Base-by-base conservation (phyloP, 1,140 invertebrate genomes). In the Magallana angulata region DNA sequence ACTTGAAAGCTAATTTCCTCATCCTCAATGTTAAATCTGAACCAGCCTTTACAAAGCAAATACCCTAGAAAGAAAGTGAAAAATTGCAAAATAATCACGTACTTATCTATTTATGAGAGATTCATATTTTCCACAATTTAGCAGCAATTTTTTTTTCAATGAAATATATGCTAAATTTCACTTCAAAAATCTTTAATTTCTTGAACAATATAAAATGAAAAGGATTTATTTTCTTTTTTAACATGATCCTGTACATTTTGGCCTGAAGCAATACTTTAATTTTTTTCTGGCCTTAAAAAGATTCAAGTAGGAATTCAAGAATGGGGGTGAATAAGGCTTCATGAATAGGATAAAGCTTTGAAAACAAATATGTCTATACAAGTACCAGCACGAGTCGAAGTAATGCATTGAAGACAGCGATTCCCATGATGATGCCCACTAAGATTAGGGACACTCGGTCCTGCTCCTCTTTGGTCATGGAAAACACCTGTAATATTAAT, bases 391-490 rank as follows among this genome's bases (percentile, higher is more conserved):
- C 92, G 90, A 97, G 97, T 89, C 96, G 96, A 7, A 96, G 94
- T 4, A 96, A 90, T 85, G 96, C 96, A 56, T 96, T 95, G 59
- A 96, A 94, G 84, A 97, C 92, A 0, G 97, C 97, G 36, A 97
- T 94, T 1, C 95, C 94, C 18, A 97, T 92, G 91, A 97, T 97
- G 85, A 96, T 95, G 14, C 97, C 93, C 1, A 97, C 96, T 59
- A 97, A 97, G 0, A 96, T 94, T 5, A 96, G 95, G 0, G 97
- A 97, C 76, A 97, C 95, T 0, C 93, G 82, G 1, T 96, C 94
- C 0, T 97, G 96, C 85, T 96, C 93, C 18, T 94, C 84, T 57
- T 64, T 96, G 30, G 91, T 60, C 3, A 96, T 83, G 2, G 93
- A 86, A 85, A 95, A 92, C 1, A 93, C 91, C 94, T 95, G 84